phyloP scores from a whole-genome alignment of 1,140 invertebrate species.

The Antheraea mylitta region DNA sequence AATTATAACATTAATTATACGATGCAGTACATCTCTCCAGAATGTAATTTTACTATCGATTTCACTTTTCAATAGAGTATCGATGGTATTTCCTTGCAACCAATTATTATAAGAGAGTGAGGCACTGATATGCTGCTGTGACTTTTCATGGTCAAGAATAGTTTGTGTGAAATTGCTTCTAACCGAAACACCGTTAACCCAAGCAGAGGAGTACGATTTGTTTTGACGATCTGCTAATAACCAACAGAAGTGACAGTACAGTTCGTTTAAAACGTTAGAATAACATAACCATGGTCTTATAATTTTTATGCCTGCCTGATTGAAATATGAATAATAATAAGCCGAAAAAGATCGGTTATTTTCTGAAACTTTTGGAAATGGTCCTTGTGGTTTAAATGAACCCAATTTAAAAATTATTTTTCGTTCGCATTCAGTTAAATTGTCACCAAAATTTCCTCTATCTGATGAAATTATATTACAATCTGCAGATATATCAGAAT shows the following conservation, averaged over 20 bases:
- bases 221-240: constrained; percentile 48
- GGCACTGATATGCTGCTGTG: constrained; percentile 10
- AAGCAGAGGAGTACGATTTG: constrained; percentile 44
- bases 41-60: constrained; percentile 28
- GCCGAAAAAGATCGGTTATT: constrained; percentile 36
- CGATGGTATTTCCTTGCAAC: too few species aligned
- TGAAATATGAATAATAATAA: constrained; percentile 42
- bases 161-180: constrained; percentile 43
- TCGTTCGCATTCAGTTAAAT: constrained; percentile 36
- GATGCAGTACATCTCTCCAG: constrained; percentile 31
- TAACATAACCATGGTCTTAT: constrained; percentile 13
- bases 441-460: constrained; percentile 39
- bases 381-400: constrained; percentile 25
- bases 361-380: constrained; percentile 31
- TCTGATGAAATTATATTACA: constrained; percentile 23
- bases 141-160: constrained; percentile 45
- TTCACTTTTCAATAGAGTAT: too few species aligned
- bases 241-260: constrained; percentile 47
- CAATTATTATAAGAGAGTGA: too few species aligned
- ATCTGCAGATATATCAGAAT: constrained; percentile 26
- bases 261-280: not conserved
- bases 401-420: constrained; percentile 45
- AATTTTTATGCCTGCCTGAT: constrained; percentile 43
- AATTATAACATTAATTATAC: constrained; percentile 35
- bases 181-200: constrained; percentile 47